Evolutionary conservation across 2,888 invertebrate genomes (phyloP).

Genomic region (Anthrax anthrax): DNA sequence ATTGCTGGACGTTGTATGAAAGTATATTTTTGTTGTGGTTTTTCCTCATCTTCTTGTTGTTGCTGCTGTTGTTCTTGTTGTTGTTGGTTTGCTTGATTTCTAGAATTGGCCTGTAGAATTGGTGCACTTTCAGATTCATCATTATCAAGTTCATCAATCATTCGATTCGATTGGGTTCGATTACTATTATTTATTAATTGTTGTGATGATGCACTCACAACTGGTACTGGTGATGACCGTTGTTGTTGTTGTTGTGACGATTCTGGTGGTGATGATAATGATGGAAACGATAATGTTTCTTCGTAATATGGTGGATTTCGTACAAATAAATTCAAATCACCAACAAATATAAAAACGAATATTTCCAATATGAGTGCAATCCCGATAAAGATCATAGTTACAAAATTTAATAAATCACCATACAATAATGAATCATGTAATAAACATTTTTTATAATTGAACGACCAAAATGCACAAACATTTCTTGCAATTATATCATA

Average conservation of each 20-base stretch:
- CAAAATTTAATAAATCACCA: constrained; percentile 36
- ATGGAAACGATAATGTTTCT: neutral
- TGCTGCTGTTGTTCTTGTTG: too few relatives aligned
- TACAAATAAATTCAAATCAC: constrained; percentile 26
- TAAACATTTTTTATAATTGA: constrained; percentile 30
- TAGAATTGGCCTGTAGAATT: neutral
- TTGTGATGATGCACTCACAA: too few relatives aligned
- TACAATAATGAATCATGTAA: constrained; percentile 36
- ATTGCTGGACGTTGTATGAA: too few relatives aligned
- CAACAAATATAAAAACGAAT: constrained; percentile 34
- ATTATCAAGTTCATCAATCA: neutral
- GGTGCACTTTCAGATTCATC: neutral
- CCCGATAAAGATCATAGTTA: constrained; percentile 34
- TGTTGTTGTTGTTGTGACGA: too few relatives aligned
- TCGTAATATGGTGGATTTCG: neutral
- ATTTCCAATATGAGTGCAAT: constrained; percentile 35
- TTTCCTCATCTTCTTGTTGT: too few relatives aligned
- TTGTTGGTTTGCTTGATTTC: too few relatives aligned
- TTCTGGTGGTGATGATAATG: too few relatives aligned
- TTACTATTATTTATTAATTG: too few relatives aligned
- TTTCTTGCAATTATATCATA: constrained; percentile 40
- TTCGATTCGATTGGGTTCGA: too few relatives aligned
- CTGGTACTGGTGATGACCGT: too few relatives aligned
- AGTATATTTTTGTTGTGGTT: too few relatives aligned
- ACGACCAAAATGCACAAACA: constrained; percentile 37